Percentiles rank a stretch among this genome's conserved stretches.
These are phyloP conservation scores for Zootermopsis nevadensis DNA, from an alignment of 2,888 invertebrate species.

Conservation along the genomic window DNA sequence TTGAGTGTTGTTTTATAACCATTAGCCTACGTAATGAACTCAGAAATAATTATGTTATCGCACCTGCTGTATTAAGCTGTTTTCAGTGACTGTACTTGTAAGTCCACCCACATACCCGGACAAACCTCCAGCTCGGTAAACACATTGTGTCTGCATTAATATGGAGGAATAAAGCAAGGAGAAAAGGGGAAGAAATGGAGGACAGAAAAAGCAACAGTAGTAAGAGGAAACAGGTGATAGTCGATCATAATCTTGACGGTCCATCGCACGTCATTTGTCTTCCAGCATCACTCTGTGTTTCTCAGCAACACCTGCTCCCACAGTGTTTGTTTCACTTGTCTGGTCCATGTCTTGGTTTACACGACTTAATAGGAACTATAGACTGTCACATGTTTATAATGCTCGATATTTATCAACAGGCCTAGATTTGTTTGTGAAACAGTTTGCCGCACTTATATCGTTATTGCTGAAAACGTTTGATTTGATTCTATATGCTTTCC, in stretches of 20 bases:
- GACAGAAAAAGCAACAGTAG: not conserved
- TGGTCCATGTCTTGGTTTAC: too few relatives aligned
- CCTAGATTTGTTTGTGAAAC: too few relatives aligned
- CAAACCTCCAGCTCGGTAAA: not conserved
- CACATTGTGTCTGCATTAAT: slow-evolving; percentile 7
- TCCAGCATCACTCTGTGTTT: slow-evolving; percentile 30
- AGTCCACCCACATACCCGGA: slow-evolving; percentile 9
- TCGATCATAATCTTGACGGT: slow-evolving; percentile 45
- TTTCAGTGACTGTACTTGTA: not conserved
- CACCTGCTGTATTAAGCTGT: not conserved
- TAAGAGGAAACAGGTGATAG: slow-evolving; percentile 37
- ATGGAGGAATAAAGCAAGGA: not conserved
- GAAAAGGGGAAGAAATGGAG: slow-evolving; percentile 7
- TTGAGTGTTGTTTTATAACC: not conserved
- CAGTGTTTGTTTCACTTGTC: not conserved
- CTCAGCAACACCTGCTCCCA: slow-evolving; percentile 12
- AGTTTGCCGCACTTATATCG: too few relatives aligned
- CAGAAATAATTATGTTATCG: not conserved
- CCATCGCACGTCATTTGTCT: slow-evolving; percentile 45
- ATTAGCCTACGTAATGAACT: not conserved
- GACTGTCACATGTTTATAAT: too few relatives aligned
- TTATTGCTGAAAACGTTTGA: too few relatives aligned
- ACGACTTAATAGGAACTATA: too few relatives aligned
- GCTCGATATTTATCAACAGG: too few relatives aligned
- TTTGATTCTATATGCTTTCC: too few relatives aligned